These are phyloP conservation scores for Centrocercus urophasianus DNA, from an alignment of 2,113 vertebrate species.

Conservation along the genomic window DNA sequence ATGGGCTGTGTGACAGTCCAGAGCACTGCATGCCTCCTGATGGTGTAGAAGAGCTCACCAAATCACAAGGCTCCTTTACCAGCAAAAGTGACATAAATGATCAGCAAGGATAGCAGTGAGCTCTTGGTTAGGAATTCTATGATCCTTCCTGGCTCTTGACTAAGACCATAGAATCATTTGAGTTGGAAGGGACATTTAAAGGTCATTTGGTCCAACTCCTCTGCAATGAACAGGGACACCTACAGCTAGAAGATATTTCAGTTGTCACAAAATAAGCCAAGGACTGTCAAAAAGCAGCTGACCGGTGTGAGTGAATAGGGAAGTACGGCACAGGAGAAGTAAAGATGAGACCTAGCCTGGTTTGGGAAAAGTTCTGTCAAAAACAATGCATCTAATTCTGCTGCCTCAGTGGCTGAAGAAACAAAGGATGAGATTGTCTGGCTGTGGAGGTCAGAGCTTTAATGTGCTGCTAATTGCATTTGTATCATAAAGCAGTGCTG, in stretches of 20 bases:
- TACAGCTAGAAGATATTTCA: neutral
- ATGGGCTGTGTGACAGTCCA: neutral
- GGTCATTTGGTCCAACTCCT: no score
- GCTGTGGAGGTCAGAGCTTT: conserved; percentile 13
- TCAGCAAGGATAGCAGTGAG: neutral
- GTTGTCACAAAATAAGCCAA: conserved; percentile 24
- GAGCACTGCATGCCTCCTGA: neutral
- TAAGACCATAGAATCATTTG: neutral
- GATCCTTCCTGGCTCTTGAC: neutral
- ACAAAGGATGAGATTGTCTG: conserved; percentile 25
- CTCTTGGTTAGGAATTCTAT: neutral
- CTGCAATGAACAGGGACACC: no score
- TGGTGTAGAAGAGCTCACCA: neutral
- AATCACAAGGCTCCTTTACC: neutral
- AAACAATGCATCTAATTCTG: conserved; percentile 31
- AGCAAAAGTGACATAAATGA: neutral
- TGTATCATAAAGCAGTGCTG: neutral
- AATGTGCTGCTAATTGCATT: conserved; percentile 40
- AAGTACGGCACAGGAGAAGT: neutral
- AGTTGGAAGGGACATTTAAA: no score
- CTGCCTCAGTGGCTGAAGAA: conserved; percentile 22
- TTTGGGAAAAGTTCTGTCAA: conserved; percentile 42
- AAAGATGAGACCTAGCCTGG: conserved; percentile 5
- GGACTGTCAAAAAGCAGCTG: neutral
- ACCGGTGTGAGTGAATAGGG: conserved; percentile 8